A percentile compares a stretch with the other conserved stretches of the same genome.
Conservation (phyloP, 1,140 invertebrate genomes). For the silkworm (Bombyx mori) region DNA sequence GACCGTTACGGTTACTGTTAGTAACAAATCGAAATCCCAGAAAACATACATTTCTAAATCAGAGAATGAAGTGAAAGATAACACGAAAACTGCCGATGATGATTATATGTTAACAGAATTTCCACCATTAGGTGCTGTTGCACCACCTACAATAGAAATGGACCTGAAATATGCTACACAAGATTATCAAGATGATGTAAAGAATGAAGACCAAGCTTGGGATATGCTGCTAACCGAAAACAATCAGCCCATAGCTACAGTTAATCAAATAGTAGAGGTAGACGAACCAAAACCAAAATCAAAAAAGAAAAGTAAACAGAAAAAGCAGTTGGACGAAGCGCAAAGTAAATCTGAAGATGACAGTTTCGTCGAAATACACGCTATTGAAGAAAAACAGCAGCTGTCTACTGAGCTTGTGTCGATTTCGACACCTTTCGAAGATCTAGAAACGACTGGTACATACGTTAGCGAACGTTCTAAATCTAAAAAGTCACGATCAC, state of each 20-base stretch:
- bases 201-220: slow-evolving; percentile 59
- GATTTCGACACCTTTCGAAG: slow-evolving; percentile 51
- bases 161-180: no score
- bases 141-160: no score
- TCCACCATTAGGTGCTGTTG: no score
- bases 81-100: no score
- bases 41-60: no score
- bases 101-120: no score
- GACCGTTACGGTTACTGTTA: no score
- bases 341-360: slow-evolving; percentile 47
- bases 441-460: slow-evolving; percentile 31
- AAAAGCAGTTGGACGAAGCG: slow-evolving; percentile 41
- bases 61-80: no score
- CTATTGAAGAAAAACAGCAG: slow-evolving; percentile 51
- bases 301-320: slow-evolving; percentile 53
- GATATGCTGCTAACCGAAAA: slow-evolving; percentile 50
- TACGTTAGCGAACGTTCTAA: slow-evolving; percentile 23
- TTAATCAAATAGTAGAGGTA: slow-evolving; percentile 12
- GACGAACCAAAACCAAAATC: slow-evolving; percentile 50
- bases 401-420: slow-evolving; percentile 46
- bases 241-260: slow-evolving; percentile 20
- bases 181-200: slow-evolving; percentile 18
- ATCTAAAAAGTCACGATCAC: slow-evolving; percentile 36
- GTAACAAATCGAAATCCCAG: no score
- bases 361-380: slow-evolving; percentile 62